Conservation (phyloP, 1,140 invertebrate genomes). For the Tetragonula clypearis region DNA sequence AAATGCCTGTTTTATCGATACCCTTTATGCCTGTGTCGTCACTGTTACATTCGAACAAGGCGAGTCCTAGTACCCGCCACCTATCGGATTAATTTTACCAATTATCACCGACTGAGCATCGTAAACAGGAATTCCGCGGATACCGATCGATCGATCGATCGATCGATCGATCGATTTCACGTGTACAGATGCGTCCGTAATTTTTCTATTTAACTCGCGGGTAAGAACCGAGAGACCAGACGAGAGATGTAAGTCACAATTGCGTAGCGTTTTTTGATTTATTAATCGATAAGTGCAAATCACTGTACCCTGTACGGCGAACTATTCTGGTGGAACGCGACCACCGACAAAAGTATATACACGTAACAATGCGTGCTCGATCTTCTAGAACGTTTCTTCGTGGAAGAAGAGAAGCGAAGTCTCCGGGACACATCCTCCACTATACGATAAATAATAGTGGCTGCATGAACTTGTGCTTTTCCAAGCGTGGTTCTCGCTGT, state of each 20-base stretch:
- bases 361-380: conserved; percentile 74
- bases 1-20: conserved; percentile 74
- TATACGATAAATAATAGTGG: conserved; percentile 77
- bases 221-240: background rate
- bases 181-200: too few species aligned
- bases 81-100: conserved; percentile 61
- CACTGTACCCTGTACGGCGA: conserved; percentile 65
- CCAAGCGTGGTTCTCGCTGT: conserved; percentile 52
- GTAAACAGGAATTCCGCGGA: too few species aligned
- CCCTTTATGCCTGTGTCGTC: conserved; percentile 77
- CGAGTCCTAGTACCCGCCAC: background rate
- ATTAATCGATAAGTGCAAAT: conserved; percentile 79
- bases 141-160: too few species aligned
- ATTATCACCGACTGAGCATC: conserved; percentile 39
- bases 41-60: conserved; percentile 66
- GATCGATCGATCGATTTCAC: too few species aligned
- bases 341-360: conserved; percentile 72
- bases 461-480: conserved; percentile 79
- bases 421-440: conserved; percentile 59
- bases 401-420: conserved; percentile 46
- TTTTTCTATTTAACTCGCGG: too few species aligned
- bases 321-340: conserved; percentile 63
- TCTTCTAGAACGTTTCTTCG: conserved; percentile 69
- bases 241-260: conserved; percentile 39
- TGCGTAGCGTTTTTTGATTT: conserved; percentile 73